phyloP scores from a whole-genome alignment of 2,113 vertebrate species.

The Pitta sordida region DNA sequence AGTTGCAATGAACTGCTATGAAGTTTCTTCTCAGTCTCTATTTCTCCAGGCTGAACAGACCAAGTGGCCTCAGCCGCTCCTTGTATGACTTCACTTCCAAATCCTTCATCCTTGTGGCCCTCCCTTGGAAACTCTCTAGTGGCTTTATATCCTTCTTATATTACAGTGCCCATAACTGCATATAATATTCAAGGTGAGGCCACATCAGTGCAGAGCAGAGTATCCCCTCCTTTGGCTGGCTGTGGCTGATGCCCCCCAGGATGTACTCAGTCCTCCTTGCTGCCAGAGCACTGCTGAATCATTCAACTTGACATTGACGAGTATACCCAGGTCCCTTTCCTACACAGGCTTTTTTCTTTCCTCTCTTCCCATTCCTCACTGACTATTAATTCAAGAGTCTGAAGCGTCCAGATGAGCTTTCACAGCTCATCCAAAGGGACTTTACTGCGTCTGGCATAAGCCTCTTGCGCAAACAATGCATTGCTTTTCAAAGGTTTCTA shows the following conservation, averaged over 20 bases:
- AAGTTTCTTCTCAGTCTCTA: neutral
- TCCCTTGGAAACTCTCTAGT: neutral
- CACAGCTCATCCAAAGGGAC: neutral
- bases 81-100: neutral
- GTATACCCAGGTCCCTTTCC: accelerated
- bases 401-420: neutral
- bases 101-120: neutral
- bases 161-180: neutral
- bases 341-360: neutral
- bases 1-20: neutral
- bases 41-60: neutral
- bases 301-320: accelerated
- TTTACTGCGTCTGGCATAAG: neutral
- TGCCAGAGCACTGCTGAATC: neutral
- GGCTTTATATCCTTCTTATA: neutral
- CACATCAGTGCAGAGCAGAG: neutral
- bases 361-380: neutral
- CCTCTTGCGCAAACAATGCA: neutral
- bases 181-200: neutral
- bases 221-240: neutral
- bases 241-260: neutral
- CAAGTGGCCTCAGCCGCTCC: neutral
- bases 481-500: neutral
- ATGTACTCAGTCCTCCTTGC: neutral
- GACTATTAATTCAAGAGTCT: neutral